Base-by-base conservation (phyloP, 2,797 vertebrate species). In the Limnodromus scolopaceus region DNA sequence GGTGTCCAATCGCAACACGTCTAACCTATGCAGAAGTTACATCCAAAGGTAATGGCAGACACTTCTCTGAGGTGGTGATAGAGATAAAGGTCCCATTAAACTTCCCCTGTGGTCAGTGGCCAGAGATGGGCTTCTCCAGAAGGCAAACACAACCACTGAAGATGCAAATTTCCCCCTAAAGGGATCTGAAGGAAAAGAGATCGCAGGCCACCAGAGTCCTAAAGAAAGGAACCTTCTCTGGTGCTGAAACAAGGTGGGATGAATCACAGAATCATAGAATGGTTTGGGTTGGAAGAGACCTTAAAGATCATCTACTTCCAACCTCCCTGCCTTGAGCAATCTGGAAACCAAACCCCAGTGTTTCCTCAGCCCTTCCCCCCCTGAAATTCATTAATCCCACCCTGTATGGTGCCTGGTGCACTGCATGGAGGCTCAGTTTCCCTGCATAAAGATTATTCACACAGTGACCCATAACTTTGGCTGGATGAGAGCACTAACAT, bases 361-460 rank as follows among this genome's bases (percentile, higher is more conserved):
- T 72, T 93, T 94, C 34, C 36, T 93, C 49, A 38, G 46, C 23
- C 18, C 20, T 79, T 69, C 6, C 11, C 30, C 30, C 71, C 6
- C 17, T 72, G 51, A 87, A 76, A 80, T 83, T 61, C 60, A 70
- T 76, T 49, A 51, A 34, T 66, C 32, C 11, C 28, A 41, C 7
- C 32, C 51, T 41, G 3, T 45, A 28, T 0, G 0, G 24, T 66
- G 80, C 43, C 51, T 2, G 0, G 30, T 43, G 34, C 22, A 27
- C 10, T 32, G 24, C 8, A 9, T 38, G 63, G 60, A 61, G 81
- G 43, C 51, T 83, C 57, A 25, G 34, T 66, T 89, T 74, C 81
- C 43, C 81, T 64, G 19, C 16, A 20, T 23, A 22, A 82, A 64
- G 66, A 30, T 87, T 84, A 79, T 76, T 92, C 92, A 77, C 60